Conservation (phyloP, 2,797 vertebrate genomes). For the Rhinoraja longicauda region DNA sequence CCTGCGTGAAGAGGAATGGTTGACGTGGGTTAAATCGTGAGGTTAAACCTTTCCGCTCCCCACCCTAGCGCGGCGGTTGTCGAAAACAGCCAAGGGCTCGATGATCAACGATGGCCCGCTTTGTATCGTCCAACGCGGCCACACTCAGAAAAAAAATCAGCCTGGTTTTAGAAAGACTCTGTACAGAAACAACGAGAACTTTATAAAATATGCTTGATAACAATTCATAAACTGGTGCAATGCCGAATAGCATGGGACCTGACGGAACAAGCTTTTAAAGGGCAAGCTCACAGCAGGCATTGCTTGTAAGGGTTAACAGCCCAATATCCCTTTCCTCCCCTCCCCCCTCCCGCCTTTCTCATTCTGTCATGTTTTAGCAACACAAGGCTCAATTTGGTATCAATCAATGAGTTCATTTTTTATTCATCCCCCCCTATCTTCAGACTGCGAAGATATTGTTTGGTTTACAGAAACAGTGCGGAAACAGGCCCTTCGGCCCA, state of each 20-base stretch:
- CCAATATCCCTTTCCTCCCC: neutral
- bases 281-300: neutral
- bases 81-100: neutral
- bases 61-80: neutral
- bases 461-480: no score
- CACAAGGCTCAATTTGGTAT: neutral
- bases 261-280: neutral
- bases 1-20: neutral
- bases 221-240: neutral
- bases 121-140: neutral
- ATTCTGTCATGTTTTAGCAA: neutral
- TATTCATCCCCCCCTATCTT: neutral
- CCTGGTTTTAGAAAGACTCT: slow-evolving; percentile 16
- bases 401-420: neutral
- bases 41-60: slow-evolving; percentile 2
- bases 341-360: neutral
- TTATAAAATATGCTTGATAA: slow-evolving; percentile 24
- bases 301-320: neutral
- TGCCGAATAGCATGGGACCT: neutral
- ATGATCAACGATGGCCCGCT: neutral
- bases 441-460: no score
- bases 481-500: no score
- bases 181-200: slow-evolving; percentile 19
- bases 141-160: slow-evolving; percentile 13
- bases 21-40: neutral